phyloP scores from a whole-genome alignment of 2,888 invertebrate genomes.

The Hoplodrina blanda region DNA sequence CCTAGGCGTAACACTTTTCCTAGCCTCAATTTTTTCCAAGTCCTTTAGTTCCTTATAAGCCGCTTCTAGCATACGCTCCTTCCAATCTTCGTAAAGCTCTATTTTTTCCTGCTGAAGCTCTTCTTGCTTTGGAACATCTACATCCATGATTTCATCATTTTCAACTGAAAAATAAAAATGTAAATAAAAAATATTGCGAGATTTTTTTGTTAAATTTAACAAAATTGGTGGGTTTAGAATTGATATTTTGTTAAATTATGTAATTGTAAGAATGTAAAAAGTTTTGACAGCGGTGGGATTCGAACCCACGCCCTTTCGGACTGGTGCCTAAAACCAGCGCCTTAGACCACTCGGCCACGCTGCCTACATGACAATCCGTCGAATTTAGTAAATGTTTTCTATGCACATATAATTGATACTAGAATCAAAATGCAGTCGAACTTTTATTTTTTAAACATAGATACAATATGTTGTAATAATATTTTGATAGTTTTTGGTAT shows the following conservation, averaged over 20 bases:
- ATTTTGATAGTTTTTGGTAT: too few relatives aligned
- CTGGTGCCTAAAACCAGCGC: conserved; percentile 94
- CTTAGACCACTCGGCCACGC: conserved; percentile 93
- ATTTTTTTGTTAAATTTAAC: rapidly evolving
- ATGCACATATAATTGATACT: background rate
- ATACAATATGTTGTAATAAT: too few relatives aligned
- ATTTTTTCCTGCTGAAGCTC: conserved; percentile 70
- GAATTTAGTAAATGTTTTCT: conserved; percentile 20
- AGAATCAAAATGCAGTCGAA: too few relatives aligned
- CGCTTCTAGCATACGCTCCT: conserved; percentile 88
- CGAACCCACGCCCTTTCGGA: conserved; percentile 94
- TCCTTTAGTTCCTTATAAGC: conserved; percentile 82
- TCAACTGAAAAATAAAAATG: conserved; percentile 67
- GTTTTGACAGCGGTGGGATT: conserved; percentile 92
- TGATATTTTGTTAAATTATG: background rate
- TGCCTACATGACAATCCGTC: conserved; percentile 72
- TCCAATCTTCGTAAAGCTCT: conserved; percentile 92
- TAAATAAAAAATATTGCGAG: background rate
- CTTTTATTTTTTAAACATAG: too few relatives aligned
- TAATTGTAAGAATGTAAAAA: conserved; percentile 63
- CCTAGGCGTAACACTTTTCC: conserved; percentile 67
- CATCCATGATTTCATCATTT: conserved; percentile 72
- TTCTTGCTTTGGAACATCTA: conserved; percentile 67
- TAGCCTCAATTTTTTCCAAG: conserved; percentile 63
- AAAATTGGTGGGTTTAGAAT: too few relatives aligned